A percentile compares a stretch with the other conserved stretches of the same genome.
phyloP scores from a whole-genome alignment of 1,140 invertebrate species.

The Asbolus verrucosus region DNA sequence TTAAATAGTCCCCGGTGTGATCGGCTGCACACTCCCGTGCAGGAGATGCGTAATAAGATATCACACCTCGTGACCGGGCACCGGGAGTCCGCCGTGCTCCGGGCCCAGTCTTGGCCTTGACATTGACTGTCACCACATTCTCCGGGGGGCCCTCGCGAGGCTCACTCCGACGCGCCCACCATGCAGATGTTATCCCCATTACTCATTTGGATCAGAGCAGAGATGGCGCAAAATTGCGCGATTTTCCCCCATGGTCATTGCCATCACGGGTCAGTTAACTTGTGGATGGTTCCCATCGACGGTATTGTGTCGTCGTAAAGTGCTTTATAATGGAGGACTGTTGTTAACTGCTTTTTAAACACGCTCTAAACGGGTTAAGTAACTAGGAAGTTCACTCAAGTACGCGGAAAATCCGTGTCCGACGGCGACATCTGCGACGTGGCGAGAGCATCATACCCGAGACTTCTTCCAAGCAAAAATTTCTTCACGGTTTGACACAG shows the following conservation, averaged over 20 bases:
- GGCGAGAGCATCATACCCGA: no score
- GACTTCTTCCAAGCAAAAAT: no score
- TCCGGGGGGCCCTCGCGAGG: constrained; percentile 41
- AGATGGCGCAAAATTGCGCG: background rate
- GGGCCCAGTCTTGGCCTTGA: constrained; percentile 41
- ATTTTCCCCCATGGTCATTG: constrained; percentile 32
- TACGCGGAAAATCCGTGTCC: constrained; percentile 42
- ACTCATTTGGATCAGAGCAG: background rate
- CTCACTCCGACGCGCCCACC: constrained; percentile 18
- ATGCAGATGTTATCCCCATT: background rate
- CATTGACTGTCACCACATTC: constrained; percentile 42
- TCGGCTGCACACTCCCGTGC: no score
- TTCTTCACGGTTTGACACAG: no score
- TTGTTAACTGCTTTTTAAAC: constrained; percentile 34
- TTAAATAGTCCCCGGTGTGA: no score
- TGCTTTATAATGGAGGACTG: constrained; percentile 26
- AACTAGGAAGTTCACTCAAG: constrained; percentile 25
- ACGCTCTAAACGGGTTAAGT: constrained; percentile 14
- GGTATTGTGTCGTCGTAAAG: constrained; percentile 34
- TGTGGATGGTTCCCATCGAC: background rate
- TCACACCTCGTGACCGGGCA: background rate
- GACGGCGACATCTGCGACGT: background rate
- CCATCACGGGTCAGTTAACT: constrained; percentile 44
- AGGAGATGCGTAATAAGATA: constrained; percentile 28
- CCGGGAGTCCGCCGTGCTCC: background rate